Base-by-base conservation (phyloP, 2,113 vertebrate genomes). In the Pseudorasbora parva region DNA sequence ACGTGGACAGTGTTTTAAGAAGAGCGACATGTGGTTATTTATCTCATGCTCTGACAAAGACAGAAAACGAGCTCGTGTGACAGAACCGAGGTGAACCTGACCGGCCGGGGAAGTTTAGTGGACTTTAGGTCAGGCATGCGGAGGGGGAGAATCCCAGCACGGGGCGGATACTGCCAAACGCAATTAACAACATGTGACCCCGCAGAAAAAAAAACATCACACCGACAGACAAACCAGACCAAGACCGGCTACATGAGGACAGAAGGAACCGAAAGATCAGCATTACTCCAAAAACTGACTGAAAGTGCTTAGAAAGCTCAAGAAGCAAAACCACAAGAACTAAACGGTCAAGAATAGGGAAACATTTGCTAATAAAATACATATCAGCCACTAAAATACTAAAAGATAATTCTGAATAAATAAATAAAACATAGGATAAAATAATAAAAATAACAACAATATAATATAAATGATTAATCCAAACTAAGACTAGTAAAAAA, bases 111-210 rank as follows among this genome's bases (percentile, higher is more conserved):
- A 45, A 11, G 43, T 45, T 45, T 11, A 54, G 47, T 1, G 47
- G 14, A 14, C 23, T 5, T 45, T 11, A 45, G 43, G 9, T 66
- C 64, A 33, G 64, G 33, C 64, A 41, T 68, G 64, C 19, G 17
- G 64, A 68, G 17, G 33, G 19, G 64, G 64, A 68, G 30, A n/a
- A 41, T 68, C 51, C 51, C 88, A 82, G 89, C 91, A 85, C 25
- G 10, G 17, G 19, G 21, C 33, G 4, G 19, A 19, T n/a, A 69
- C 89, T 93, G 91, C 89, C 91, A 92, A 90, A 89, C 85, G 88
- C 92, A 91, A 92, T 92, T 88, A 93, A 69, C 84, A 89, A 73
- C 91, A 93, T 91, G 91, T 92, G 93, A 93, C 87, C 84, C 54
- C 25, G 17, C 51, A 54, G 17, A 54, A 19, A 54, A 51, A 8